Evolutionary conservation across 2,113 vertebrate genomes (phyloP), one percentile per base, ranked within the genome.

Genomic region (Ceyx margarethae): DNA sequence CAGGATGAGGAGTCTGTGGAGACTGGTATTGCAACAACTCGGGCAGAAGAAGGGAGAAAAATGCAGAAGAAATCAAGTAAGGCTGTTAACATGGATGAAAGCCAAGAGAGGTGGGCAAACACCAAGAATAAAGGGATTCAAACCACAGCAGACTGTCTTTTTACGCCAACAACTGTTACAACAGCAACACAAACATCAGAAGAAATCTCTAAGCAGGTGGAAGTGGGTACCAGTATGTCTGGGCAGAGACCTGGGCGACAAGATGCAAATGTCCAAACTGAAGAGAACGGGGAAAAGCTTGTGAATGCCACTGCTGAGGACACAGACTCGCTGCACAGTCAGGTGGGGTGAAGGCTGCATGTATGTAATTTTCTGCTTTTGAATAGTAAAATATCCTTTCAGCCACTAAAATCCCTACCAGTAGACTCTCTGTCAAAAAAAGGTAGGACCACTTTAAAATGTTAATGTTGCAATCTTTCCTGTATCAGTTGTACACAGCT

Each of bases 181-280:
- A 89, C 94, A 67, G 97, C 97, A 90, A 98, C 97, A 6, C 97
- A 98, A 90, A 98, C 98, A 2, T 73, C 96, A 29, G 72, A 95
- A 87, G 95, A 80, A 80, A 85, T 86, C 16, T 91, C 75, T 92
- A 89, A 90, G n/a, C 96, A 91, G 62, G 94, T 91, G 54, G 94
- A 94, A 64, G 62, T 40, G 33, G 97, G 97, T 53, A 97, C 94
- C 61, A 96, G 93, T 78, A 97, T 93, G 73, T 92, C 91, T 75
- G 96, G 94, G 14, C 94, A 96, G 64, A 93, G 78, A 83, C 94
- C 87, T 67, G 95, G 80, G 46, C 94, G 35, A 28, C 96, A 92
- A 48, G 97, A 97, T 82, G 96, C 95, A 1, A 93, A 62, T 5
- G 85, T 97, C 37, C 97, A 98, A 87, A 97, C 97, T 1, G 93